These are phyloP conservation scores for Neodon shergylaensis DNA, from an alignment of 2,113 vertebrate species.

Conservation along the genomic window DNA sequence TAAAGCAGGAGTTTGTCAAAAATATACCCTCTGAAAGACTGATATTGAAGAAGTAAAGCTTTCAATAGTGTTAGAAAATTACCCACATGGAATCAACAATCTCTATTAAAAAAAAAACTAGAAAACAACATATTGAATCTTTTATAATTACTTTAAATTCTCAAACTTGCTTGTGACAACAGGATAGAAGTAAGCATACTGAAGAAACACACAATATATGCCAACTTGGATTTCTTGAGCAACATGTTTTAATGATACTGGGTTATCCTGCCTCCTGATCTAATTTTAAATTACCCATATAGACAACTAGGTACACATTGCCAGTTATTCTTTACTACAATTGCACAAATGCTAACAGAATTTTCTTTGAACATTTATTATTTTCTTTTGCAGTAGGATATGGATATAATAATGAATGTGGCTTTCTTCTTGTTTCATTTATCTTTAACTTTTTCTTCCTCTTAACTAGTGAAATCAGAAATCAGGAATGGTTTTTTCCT, in stretches of 20 bases:
- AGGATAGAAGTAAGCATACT: no score
- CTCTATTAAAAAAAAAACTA: not conserved
- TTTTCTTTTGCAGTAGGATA: constrained; percentile 1
- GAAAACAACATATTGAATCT: not conserved
- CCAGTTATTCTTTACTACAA: constrained; percentile 11
- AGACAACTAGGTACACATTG: constrained; percentile 18
- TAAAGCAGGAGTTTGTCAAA: not conserved
- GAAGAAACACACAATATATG: not conserved
- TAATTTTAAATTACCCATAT: not conserved
- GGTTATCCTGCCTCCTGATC: not conserved
- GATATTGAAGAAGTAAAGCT: not conserved
- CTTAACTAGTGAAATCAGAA: constrained; percentile 62
- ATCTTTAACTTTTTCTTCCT: constrained; percentile 7
- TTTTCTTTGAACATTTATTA: constrained; percentile 41
- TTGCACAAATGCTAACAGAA: not conserved
- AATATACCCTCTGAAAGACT: not conserved
- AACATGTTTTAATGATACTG: not conserved
- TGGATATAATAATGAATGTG: not conserved
- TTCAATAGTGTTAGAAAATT: not conserved
- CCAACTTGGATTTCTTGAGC: not conserved
- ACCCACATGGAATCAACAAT: not conserved
- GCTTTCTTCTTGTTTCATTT: not conserved
- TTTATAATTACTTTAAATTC: not conserved
- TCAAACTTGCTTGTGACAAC: not conserved
- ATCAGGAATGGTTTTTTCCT: not conserved